phyloP scores from a whole-genome alignment of 2,113 vertebrate species.

The Sula dactylatra region DNA sequence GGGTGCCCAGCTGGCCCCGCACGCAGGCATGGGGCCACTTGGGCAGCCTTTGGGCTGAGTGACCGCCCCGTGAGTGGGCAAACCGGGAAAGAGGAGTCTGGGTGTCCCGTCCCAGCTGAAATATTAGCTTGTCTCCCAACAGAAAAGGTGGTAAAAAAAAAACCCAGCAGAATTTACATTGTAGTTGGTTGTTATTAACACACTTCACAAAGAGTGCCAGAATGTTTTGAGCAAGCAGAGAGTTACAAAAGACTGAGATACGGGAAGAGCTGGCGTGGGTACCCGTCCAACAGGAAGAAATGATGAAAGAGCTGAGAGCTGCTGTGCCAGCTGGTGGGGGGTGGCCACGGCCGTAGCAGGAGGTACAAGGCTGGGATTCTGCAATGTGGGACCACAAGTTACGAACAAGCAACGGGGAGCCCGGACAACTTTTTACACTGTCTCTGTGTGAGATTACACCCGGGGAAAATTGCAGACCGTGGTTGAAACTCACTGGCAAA shows the following conservation, averaged over 20 bases:
- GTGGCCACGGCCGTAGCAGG: too few species aligned
- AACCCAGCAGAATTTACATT: neutral
- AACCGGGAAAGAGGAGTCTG: neutral
- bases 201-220: neutral
- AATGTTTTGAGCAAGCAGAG: neutral
- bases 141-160: neutral
- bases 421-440: neutral
- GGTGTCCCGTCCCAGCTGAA: neutral
- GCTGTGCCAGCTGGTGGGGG: accelerated
- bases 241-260: neutral
- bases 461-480: neutral
- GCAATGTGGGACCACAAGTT: neutral
- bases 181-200: neutral
- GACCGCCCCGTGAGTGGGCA: accelerated
- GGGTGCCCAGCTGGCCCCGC: neutral
- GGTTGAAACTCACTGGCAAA: neutral
- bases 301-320: neutral
- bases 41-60: neutral
- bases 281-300: too few species aligned
- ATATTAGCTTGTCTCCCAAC: neutral
- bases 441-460: neutral
- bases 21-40: neutral
- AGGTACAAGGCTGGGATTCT: neutral
- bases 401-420: neutral
- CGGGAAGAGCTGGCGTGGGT: neutral